Conservation (phyloP, 2,888 invertebrate genomes). For the Drosophila subsilvestris region DNA sequence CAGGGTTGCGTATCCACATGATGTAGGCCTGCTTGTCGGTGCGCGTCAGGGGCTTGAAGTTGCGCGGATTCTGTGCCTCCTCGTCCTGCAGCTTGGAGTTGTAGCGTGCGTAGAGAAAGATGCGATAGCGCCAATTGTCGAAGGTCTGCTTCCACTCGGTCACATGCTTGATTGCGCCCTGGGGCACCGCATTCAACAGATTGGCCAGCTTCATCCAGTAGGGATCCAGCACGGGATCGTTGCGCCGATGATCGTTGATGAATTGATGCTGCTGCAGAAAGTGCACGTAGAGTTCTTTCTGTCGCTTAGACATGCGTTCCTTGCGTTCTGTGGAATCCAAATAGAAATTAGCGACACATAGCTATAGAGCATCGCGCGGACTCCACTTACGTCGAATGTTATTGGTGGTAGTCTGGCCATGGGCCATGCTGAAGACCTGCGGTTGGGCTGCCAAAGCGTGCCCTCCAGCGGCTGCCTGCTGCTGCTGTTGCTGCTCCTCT, state of each 20-base stretch:
- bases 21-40: slow-evolving; percentile 81
- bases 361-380: neutral
- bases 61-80: slow-evolving; percentile 79
- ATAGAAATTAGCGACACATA: neutral
- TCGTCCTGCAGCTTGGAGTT: slow-evolving; percentile 81
- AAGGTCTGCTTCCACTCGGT: slow-evolving; percentile 82
- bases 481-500: slow-evolving; percentile 54
- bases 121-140: slow-evolving; percentile 82
- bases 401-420: slow-evolving; percentile 67
- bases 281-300: slow-evolving; percentile 81
- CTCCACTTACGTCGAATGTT: slow-evolving; percentile 76
- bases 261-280: slow-evolving; percentile 80
- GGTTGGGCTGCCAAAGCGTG: neutral
- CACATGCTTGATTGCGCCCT: slow-evolving; percentile 80
- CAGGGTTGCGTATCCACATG: slow-evolving; percentile 82
- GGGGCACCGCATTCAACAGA: slow-evolving; percentile 79
- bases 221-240: slow-evolving; percentile 78
- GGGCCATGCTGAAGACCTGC: slow-evolving; percentile 64
- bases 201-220: slow-evolving; percentile 81
- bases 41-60: slow-evolving; percentile 80
- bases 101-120: slow-evolving; percentile 81
- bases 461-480: slow-evolving; percentile 29
- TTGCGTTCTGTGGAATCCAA: slow-evolving; percentile 71
- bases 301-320: slow-evolving; percentile 81
- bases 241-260: slow-evolving; percentile 80